Percentiles rank a stretch among this genome's conserved stretches.
Conservation (phyloP, 1,140 invertebrate species). For the Zaprionus gabonicus region DNA sequence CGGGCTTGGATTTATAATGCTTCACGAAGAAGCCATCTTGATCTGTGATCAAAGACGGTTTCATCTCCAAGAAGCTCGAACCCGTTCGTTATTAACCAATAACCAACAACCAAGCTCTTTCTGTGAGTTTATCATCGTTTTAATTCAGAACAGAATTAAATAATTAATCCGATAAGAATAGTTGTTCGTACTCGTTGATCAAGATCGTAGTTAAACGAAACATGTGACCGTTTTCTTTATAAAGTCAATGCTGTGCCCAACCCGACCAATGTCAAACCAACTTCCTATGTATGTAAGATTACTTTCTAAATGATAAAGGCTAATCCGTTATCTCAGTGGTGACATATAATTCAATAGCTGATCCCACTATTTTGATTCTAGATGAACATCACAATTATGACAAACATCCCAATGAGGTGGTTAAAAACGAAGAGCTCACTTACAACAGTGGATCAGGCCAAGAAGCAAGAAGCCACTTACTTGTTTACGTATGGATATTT, state of each 20-base stretch:
- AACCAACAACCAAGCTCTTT: too few relatives aligned
- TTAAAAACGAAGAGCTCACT: constrained; percentile 95
- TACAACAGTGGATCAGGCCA: constrained; percentile 85
- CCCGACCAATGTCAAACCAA: constrained; percentile 35
- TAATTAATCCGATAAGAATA: not conserved
- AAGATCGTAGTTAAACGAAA: not conserved
- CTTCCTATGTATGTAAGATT: constrained; percentile 45
- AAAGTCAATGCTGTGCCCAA: constrained; percentile 4
- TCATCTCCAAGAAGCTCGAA: too few relatives aligned
- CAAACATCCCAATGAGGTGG: constrained; percentile 95
- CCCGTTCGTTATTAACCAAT: too few relatives aligned
- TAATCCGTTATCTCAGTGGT: not conserved
- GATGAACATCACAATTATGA: constrained; percentile 88
- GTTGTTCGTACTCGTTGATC: not conserved
- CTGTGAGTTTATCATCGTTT: not conserved
- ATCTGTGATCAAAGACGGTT: too few relatives aligned
- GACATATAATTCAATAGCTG: not conserved
- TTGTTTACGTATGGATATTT: constrained; percentile 13
- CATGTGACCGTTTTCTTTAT: not conserved
- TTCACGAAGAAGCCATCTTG: too few relatives aligned
- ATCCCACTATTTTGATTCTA: constrained; percentile 32
- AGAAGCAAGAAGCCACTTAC: not conserved
- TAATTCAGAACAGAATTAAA: not conserved
- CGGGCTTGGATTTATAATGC: too few relatives aligned
- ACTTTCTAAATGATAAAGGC: not conserved